phyloP scores from a whole-genome alignment of 2,888 invertebrate genomes.

The Dugesia japonica region DNA sequence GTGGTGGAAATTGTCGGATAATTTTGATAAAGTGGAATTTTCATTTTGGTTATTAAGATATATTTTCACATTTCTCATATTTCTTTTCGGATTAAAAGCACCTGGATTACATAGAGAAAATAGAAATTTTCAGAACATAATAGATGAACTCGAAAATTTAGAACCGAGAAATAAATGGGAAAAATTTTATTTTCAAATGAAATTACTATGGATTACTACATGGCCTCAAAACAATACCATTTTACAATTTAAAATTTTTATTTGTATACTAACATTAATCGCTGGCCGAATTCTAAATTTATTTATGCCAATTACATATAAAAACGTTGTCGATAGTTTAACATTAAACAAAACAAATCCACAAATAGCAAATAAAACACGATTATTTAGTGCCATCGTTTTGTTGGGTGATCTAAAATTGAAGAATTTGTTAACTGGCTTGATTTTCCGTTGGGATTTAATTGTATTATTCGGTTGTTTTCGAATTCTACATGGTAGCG shows the following conservation, averaged over 20 bases:
- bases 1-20: too few species aligned
- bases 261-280: neutral
- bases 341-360: neutral
- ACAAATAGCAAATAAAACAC: neutral
- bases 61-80: too few species aligned
- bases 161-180: too few species aligned
- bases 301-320: neutral
- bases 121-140: too few species aligned
- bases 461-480: constrained; percentile 69
- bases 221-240: constrained; percentile 70
- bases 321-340: neutral
- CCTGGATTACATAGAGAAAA: too few species aligned
- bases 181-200: too few species aligned
- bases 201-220: too few species aligned
- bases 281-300: neutral
- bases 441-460: constrained; percentile 69
- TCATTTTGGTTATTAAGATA: too few species aligned
- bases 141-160: too few species aligned
- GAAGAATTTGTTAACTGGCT: constrained; percentile 30
- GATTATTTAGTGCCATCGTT: neutral
- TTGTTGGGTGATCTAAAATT: neutral
- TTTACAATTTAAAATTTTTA: constrained; percentile 53
- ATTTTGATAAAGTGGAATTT: too few species aligned
- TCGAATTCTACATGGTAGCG: constrained; percentile 85
- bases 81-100: too few species aligned